phyloP scores from a whole-genome alignment of 2,797 vertebrate species.

The Lithobates sylvaticus region DNA sequence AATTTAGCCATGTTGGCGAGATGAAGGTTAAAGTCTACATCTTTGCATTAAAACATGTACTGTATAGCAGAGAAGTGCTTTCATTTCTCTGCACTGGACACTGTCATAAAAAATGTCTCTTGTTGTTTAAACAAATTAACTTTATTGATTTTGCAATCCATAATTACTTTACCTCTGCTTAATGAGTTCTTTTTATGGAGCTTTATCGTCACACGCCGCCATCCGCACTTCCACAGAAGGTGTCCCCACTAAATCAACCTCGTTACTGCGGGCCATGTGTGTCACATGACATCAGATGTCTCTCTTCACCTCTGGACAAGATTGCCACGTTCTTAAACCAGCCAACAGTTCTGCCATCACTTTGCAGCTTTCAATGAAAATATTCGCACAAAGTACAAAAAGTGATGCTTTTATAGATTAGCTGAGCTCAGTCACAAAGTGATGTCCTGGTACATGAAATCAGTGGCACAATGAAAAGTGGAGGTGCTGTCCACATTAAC shows the following conservation, averaged over 20 bases:
- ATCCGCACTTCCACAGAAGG: constrained; percentile 34
- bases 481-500: too few relatives aligned
- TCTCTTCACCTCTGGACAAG: neutral
- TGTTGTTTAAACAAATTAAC: constrained; percentile 62
- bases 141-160: constrained; percentile 57
- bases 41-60: neutral
- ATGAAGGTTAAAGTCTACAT: neutral
- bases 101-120: constrained; percentile 44
- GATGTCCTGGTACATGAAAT: too few relatives aligned
- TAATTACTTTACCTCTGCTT: constrained; percentile 59
- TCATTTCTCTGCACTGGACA: neutral
- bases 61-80: neutral
- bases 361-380: neutral
- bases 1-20: neutral
- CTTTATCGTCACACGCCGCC: constrained; percentile 37
- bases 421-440: neutral
- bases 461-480: too few relatives aligned
- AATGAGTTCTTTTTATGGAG: constrained; percentile 59
- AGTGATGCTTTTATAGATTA: neutral
- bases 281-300: neutral
- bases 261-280: neutral
- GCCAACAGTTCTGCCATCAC: neutral
- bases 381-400: neutral
- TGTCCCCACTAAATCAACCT: constrained; percentile 33
- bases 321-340: neutral